Evolutionary conservation across 2,797 vertebrate genomes (phyloP), one percentile per base, ranked within the genome.

Genomic region (Argentina silus): DNA sequence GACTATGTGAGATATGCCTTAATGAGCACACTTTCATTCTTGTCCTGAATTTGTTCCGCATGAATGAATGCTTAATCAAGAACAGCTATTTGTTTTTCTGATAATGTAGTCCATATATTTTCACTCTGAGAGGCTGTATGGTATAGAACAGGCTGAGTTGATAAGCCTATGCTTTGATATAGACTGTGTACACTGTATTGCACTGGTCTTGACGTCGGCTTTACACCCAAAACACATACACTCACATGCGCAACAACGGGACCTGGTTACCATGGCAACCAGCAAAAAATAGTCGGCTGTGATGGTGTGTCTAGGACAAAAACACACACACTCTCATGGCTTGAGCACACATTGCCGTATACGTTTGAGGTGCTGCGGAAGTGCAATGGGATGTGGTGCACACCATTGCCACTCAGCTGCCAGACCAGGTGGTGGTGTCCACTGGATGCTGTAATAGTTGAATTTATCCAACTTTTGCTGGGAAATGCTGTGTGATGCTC

Each of bases 241-340:
- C 57, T 36, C 68, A 59, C 21, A 44, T 17, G 19, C 55, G 21
- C 57, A 21, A 66, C 63, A 73, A 75, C 61, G 44, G 66, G 63
- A 72, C 68, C 57, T 50, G 69, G 79, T 85, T 83, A 68, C 83
- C 79, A 81, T 85, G 81, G 81, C 67, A 80, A 85, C 83, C 5
- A 36, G 65, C 67, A 43, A 36, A 69, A 59, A 72, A 75, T 67
- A 57, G 51, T 50, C n/a, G 19, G 50, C n/a, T 53, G 23, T 27
- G 45, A 57, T 57, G 71, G 71, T 63, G 45, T 6, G 15, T 21
- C 44, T 71, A 6, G 21, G 17, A 19, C 36, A 48, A 53, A 51
- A 6, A 23, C 57, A 27, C 19, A 27, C 19, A 60, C 19, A 14
- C 57, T 14, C 4, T 27, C 23, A 61, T 1, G 27, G 23, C 27